These are phyloP conservation scores for Anastrepha ludens DNA, from an alignment of 1,140 invertebrate genomes.

Conservation along the genomic window DNA sequence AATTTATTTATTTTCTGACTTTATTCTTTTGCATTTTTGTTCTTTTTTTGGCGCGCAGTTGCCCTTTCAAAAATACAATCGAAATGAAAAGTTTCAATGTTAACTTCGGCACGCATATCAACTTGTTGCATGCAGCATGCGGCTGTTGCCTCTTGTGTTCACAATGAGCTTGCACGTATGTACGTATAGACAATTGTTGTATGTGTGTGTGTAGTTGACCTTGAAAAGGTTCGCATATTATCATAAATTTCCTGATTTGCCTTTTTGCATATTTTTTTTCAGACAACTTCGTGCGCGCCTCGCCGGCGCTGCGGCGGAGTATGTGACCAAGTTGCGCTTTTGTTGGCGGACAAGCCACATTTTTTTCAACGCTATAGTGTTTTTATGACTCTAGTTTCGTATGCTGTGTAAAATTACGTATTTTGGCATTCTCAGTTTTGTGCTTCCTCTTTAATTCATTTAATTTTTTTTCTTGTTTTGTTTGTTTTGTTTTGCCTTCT, in stretches of 20 bases:
- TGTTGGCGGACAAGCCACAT: too few species aligned
- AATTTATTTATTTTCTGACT: conserved; percentile 3
- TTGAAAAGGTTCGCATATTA: conserved; percentile 35
- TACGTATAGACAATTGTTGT: background rate
- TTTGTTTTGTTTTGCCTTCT: background rate
- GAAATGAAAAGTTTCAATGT: conserved; percentile 33
- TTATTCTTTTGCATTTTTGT: background rate
- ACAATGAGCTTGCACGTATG: background rate
- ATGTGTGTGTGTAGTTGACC: background rate
- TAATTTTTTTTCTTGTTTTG: background rate
- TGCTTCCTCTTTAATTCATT: background rate
- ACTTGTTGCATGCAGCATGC: conserved; percentile 9
- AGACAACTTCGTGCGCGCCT: background rate
- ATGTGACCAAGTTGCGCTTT: too few species aligned
- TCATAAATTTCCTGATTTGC: conserved; percentile 32
- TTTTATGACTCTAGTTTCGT: background rate
- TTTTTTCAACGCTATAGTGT: background rate
- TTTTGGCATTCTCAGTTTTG: background rate
- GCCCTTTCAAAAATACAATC: background rate
- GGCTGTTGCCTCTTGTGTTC: background rate
- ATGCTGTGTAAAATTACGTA: background rate
- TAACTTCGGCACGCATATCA: background rate
- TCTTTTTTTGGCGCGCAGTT: background rate
- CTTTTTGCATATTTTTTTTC: conserved; percentile 3
- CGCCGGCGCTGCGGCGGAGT: background rate